A percentile compares a stretch with the other conserved stretches of the same genome.
These are phyloP conservation scores for Willowsia nigromaculata DNA, from an alignment of 2,888 invertebrate genomes.

Conservation along the genomic window DNA sequence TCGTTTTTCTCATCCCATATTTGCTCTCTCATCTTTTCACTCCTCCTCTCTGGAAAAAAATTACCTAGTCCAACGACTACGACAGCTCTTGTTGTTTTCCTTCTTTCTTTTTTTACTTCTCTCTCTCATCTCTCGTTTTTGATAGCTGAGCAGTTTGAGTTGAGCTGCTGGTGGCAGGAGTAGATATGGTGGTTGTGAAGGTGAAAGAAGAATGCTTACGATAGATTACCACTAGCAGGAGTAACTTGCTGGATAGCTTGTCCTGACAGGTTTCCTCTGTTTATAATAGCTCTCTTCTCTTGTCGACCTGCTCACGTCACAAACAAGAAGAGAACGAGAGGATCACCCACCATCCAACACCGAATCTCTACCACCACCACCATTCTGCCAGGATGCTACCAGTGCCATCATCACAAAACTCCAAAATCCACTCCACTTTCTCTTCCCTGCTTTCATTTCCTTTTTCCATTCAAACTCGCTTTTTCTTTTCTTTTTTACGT, in stretches of 20 bases:
- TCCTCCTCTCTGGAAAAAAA: constrained; percentile 28
- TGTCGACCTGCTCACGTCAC: constrained; percentile 14
- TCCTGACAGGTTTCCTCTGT: constrained; percentile 61
- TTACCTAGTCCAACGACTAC: constrained; percentile 54
- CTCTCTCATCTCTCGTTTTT: neutral
- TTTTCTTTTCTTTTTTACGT: constrained; percentile 41
- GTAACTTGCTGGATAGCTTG: constrained; percentile 44
- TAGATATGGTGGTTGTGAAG: constrained; percentile 18
- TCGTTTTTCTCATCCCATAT: constrained; percentile 45
- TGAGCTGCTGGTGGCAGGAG: constrained; percentile 44
- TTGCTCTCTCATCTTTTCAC: constrained; percentile 29
- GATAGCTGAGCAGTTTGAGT: constrained; percentile 16
- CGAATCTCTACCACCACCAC: constrained; percentile 31
- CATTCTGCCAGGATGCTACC: constrained; percentile 2
- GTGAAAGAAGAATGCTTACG: constrained; percentile 56
- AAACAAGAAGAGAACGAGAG: constrained; percentile 20
- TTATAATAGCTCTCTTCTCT: constrained; percentile 61
- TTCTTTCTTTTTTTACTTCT: constrained; percentile 12
- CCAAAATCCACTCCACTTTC: constrained; percentile 11
- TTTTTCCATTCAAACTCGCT: constrained; percentile 26
- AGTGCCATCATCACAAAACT: constrained; percentile 18
- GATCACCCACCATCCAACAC: constrained; percentile 16
- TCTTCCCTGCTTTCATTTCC: constrained; percentile 15
- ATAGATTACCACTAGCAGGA: constrained; percentile 53
- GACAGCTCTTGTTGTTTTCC: constrained; percentile 46